phyloP scores from a whole-genome alignment of 64 coral and sea anemone genomes.

The Montipora capricornis region DNA sequence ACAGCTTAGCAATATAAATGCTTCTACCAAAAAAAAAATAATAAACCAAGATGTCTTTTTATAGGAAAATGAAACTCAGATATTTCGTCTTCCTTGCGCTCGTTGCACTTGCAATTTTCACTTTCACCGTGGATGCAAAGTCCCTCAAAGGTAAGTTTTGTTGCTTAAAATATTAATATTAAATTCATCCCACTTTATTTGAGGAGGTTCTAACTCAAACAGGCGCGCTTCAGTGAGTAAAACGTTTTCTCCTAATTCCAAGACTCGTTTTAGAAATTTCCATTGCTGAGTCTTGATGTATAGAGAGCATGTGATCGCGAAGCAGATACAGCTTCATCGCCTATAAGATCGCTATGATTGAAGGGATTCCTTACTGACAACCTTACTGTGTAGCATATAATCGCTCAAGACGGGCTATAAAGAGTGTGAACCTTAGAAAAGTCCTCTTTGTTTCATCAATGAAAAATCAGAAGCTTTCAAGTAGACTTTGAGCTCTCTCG shows the following conservation, averaged over 20 bases:
- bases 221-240: background rate
- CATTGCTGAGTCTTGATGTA: too few relatives aligned
- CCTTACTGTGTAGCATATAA: too few relatives aligned
- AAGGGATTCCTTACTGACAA: too few relatives aligned
- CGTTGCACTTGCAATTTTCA: slow-evolving; percentile 11
- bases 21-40: background rate
- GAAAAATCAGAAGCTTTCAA: too few relatives aligned
- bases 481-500: too few relatives aligned
- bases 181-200: background rate
- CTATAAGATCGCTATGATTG: too few relatives aligned
- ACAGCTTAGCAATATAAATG: background rate
- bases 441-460: too few relatives aligned
- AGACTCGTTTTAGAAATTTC: too few relatives aligned
- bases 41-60: background rate
- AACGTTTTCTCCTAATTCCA: background rate
- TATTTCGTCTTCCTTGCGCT: slow-evolving; percentile 16
- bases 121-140: slow-evolving; percentile 16
- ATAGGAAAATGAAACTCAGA: slow-evolving; percentile 20
- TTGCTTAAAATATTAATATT: background rate
- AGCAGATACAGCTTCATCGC: too few relatives aligned
- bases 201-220: background rate
- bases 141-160: slow-evolving; percentile 34
- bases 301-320: too few relatives aligned
- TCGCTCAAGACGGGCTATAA: too few relatives aligned
- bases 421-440: too few relatives aligned